These are phyloP conservation scores for Campoletis sonorensis DNA, from an alignment of 1,140 invertebrate genomes.

Conservation along the genomic window DNA sequence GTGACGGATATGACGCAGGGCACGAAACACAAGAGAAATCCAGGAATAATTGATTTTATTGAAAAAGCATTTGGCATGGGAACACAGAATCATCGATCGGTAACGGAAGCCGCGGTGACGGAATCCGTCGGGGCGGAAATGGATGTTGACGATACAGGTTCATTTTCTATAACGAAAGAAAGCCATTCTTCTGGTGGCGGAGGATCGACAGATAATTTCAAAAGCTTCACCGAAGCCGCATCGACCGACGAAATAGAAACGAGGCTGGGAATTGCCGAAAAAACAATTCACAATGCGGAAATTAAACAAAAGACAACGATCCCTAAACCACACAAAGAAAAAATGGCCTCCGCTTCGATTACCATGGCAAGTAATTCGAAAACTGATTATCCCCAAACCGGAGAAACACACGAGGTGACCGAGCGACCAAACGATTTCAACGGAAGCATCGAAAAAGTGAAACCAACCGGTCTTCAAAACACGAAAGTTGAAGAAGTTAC, in stretches of 20 bases:
- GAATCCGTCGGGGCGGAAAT: slow-evolving; percentile 10
- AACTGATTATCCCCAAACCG: background rate
- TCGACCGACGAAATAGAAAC: background rate
- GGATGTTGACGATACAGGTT: background rate
- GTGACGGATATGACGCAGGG: background rate
- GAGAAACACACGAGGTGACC: background rate
- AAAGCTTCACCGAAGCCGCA: background rate
- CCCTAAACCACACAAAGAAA: background rate
- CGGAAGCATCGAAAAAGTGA: background rate
- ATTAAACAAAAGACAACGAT: background rate
- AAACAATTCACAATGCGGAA: background rate
- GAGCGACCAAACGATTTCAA: background rate
- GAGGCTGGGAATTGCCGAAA: background rate
- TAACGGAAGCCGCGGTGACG: slow-evolving; percentile 3
- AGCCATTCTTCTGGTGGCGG: background rate
- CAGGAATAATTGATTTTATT: slow-evolving; percentile 35
- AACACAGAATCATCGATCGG: background rate
- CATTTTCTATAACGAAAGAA: slow-evolving; percentile 7
- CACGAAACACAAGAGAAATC: slow-evolving; percentile 19
- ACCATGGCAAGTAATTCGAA: background rate
- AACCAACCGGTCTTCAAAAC: background rate
- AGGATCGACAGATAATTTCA: background rate
- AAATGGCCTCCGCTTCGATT: background rate
- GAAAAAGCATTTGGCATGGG: slow-evolving; percentile 26
- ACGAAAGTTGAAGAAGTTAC: background rate